Evolutionary conservation across 2,113 vertebrate species (phyloP).

Genomic region (Podarcis cretensis): DNA sequence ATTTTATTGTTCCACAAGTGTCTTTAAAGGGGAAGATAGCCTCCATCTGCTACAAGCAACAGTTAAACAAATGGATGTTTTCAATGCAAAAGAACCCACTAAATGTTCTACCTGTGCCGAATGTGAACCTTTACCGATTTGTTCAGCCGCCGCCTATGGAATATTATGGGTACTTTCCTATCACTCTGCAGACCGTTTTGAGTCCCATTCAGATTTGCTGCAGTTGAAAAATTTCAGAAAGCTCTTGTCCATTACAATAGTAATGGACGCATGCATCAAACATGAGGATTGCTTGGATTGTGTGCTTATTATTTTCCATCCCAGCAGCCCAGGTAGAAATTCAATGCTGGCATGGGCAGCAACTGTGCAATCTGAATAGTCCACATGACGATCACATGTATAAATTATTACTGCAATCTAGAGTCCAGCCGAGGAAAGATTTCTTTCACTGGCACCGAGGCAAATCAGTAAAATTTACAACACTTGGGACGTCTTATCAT

Average conservation of each 20-base stretch:
- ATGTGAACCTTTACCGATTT: not conserved
- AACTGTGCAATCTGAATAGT: not conserved
- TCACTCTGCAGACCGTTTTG: not conserved
- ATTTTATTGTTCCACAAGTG: conserved; percentile 34
- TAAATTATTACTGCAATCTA: not conserved
- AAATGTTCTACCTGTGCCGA: not conserved
- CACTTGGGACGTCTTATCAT: no score
- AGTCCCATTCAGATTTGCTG: not conserved
- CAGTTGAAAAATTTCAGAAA: conserved; percentile 2
- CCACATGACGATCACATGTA: not conserved
- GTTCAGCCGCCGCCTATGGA: not conserved
- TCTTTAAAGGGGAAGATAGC: conserved; percentile 19
- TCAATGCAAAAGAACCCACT: conserved; percentile 2
- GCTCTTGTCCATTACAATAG: not conserved
- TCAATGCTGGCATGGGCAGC: not conserved
- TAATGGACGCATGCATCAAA: not conserved
- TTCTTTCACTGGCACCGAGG: no score
- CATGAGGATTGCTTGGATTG: not conserved
- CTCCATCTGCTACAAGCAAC: conserved; percentile 20
- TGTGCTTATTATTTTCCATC: not conserved
- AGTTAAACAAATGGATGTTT: conserved; percentile 25
- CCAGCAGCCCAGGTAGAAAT: not conserved
- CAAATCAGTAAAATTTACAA: not conserved
- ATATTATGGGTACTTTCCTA: not conserved
- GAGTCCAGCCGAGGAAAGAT: not conserved